Conservation (phyloP, 2,113 vertebrate species). For the Cavia aperea region DNA sequence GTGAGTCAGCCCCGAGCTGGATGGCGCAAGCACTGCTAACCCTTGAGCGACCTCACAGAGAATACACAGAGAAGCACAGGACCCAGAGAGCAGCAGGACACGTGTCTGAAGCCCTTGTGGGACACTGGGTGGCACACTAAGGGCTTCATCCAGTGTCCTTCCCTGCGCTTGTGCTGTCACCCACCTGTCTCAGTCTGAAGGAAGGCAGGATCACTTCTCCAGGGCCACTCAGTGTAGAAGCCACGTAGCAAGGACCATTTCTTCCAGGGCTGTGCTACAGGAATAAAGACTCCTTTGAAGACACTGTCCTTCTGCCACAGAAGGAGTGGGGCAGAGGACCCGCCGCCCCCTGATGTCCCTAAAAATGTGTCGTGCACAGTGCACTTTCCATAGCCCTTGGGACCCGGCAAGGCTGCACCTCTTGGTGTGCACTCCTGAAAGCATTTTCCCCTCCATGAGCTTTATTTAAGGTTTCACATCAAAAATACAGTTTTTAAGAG, state of each 20-base stretch:
- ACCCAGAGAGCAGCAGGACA: fast-evolving
- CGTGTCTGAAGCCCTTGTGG: fast-evolving
- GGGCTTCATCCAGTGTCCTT: no score
- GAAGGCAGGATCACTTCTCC: fast-evolving
- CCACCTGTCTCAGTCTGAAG: not conserved
- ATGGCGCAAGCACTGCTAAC: fast-evolving
- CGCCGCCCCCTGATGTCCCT: not conserved
- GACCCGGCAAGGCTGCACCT: not conserved
- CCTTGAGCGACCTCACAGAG: not conserved
- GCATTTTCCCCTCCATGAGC: no score
- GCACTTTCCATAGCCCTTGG: not conserved
- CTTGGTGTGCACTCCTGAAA: not conserved
- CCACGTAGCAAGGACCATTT: no score
- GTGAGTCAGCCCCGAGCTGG: fast-evolving
- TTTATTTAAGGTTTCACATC: not conserved
- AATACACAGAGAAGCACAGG: fast-evolving
- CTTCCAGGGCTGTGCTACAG: not conserved
- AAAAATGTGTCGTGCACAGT: not conserved
- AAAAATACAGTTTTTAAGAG: not conserved
- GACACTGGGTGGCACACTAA: no score
- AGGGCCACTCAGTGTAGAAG: fast-evolving
- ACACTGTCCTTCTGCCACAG: not conserved
- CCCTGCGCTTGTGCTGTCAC: not conserved
- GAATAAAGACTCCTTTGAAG: no score
- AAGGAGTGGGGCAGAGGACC: not conserved